Evolutionary conservation across 2,797 vertebrate species (phyloP), one percentile per base, ranked within the genome.

Genomic region (Coregonus sp.): DNA sequence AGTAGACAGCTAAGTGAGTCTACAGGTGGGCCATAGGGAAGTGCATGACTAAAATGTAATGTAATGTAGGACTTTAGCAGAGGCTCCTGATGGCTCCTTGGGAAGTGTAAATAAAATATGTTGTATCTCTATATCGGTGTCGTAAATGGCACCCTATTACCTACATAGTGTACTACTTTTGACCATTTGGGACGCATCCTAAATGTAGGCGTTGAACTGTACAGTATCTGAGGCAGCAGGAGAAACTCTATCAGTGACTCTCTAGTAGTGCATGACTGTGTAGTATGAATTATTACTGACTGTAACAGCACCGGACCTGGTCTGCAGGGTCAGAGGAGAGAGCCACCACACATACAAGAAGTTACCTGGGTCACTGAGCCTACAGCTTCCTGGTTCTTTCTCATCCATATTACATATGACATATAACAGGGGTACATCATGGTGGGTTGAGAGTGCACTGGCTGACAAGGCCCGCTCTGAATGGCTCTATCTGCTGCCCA

Each of bases 331-430:
- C 75, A 65, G 6, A 76, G 20, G n/a, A 82, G 72, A 75, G 73
- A 63, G 37, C 70, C 61, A 52, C 15, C 16, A 2, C 16, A 67
- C 72, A 73, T 61, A 72, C 63, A 81, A 75, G 56, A 70, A 69
- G 71, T 66, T 51, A 78, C 81, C 6, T 6, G 75, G 80, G 84
- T 83, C 79, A 75, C 35, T 14, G n/a, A 59, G 7, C 18, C 14
- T n/a, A 1, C 16, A 18, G 5, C 59, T 67, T n/a, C 73, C 73
- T 33, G 63, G 79, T 79, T 84, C 82, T 88, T 47, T 76, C 81
- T 88, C 85, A 89, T 88, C 78, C 63, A 88, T 90, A 80, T 89
- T 85, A 79, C 73, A 82, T 18, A 40, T 35, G 29, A 4, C 25
- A 31, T 66, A 12, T 66, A 33, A 35, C 66, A 14, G 4, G 4